Conservation (phyloP, 2,797 vertebrate species). For the Coracias cyanogaster region DNA sequence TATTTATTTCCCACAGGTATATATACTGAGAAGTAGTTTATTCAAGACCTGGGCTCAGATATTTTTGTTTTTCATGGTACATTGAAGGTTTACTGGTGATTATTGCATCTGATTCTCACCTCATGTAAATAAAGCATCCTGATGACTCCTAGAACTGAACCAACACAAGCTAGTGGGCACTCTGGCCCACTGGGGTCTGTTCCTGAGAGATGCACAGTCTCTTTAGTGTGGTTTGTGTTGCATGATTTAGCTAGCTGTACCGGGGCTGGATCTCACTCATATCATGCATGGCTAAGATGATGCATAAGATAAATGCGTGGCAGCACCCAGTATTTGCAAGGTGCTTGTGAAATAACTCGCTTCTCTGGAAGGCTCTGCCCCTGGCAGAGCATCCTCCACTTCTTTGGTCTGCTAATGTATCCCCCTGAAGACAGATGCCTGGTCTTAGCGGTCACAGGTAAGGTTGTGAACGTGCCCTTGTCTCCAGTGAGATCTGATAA, state of each 20-base stretch:
- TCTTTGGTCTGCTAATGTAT: accelerated
- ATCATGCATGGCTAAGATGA: not conserved
- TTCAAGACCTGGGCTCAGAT: not conserved
- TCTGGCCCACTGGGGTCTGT: not conserved
- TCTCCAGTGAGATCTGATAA: accelerated
- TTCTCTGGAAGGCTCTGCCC: not conserved
- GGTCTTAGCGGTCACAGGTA: not conserved
- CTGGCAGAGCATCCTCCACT: accelerated
- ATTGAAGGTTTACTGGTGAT: not conserved
- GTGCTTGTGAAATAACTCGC: not conserved
- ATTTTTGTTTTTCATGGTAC: not conserved
- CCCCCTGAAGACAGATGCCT: not conserved
- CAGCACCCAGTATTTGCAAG: not conserved
- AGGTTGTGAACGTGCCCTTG: not conserved
- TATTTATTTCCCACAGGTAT: not conserved
- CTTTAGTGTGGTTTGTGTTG: not conserved
- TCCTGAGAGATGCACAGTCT: not conserved
- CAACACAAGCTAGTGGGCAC: not conserved
- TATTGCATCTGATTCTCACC: not conserved
- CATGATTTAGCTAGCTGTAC: not conserved
- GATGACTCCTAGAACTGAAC: not conserved
- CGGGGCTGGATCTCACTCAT: not conserved
- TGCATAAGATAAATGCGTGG: not conserved
- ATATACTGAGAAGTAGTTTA: not conserved
- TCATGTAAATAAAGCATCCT: not conserved